Base-by-base conservation (phyloP, 30 jellyfish, hydroid and myxozoan genomes). In the Calvadosia cruxmelitensis region DNA sequence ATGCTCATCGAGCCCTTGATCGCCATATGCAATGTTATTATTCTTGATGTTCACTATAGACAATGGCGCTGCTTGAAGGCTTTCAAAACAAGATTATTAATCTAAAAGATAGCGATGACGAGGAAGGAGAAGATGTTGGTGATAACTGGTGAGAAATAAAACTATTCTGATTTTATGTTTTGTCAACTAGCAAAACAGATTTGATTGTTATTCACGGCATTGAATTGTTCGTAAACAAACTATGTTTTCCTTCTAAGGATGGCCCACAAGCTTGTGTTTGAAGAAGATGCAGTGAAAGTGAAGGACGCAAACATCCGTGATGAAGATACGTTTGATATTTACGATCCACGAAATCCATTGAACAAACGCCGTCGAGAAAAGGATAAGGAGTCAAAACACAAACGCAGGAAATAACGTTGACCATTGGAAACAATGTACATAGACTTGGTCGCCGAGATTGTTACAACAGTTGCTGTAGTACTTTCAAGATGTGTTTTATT, bases 301-400 rank as follows among this genome's bases (percentile, higher is more conserved):
- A 90, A 81, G 67, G 98, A 90, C 73, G 98, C 95, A 2, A 81
- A 73, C 82, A 84, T 90, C 34, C 49, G 66, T 25, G 92, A 79
- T 24, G 95, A 81, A 24, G 98, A 90, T 49, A 70, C 92, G 34
- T 90, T 50, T 74, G 98, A 90, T 32, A 90, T 90, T 52, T 75
- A 66, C 52, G 98, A 90, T 68, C 98, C 98, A 35, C 66, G 98
- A 12, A 90, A 90, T 57, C 98, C 95, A 24, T 70, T 90, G 16
- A 90, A 78, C 67, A 67, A 87, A 34, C 63, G 94, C 27, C 49
- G 84, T 29, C 65, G 92, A 36, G 93, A 76, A 52, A 70, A 69
- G 63, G 61, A 57, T 0, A 78, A 79, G 34, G 64, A 50, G 62
- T 42, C 67, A 31, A 51, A 66, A 51, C 31, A 67, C 26, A 34